Percentiles rank a stretch among this genome's conserved stretches.
Conservation (phyloP, 2,113 vertebrate genomes). For the Picathartes gymnocephalus region DNA sequence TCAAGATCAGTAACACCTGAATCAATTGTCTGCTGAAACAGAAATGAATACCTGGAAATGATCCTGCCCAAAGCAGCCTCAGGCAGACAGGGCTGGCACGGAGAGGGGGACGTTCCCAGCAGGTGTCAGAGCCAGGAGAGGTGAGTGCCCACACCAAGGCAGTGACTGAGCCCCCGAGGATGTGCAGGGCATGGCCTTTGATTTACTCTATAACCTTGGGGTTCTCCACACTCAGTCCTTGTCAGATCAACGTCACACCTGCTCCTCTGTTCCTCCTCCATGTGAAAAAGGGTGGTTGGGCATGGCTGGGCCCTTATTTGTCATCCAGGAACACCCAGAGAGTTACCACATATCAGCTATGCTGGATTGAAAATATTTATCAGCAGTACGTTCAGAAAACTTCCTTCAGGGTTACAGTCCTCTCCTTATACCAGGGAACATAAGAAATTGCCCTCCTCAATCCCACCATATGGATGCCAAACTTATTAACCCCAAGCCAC, state of each 20-base stretch:
- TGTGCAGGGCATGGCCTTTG: not conserved
- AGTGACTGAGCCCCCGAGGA: not conserved
- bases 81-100: not conserved
- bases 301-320: not conserved
- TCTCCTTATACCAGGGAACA: not conserved
- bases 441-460: not conserved
- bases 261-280: not conserved
- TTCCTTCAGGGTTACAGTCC: not conserved
- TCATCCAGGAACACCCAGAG: not conserved
- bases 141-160: not conserved
- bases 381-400: not conserved
- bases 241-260: not conserved
- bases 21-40: not conserved
- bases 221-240: not conserved
- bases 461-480: not conserved
- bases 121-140: not conserved
- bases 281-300: not conserved
- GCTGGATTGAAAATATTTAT: not conserved
- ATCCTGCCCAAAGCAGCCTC: not conserved
- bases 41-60: not conserved
- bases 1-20: not conserved
- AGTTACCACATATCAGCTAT: not conserved
- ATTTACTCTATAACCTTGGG: not conserved
- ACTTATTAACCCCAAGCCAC: not conserved
- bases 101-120: not conserved